Evolutionary conservation across 1,140 invertebrate genomes (phyloP), one percentile per base, ranked within the genome.

Genomic region (Apolygus lucorum): DNA sequence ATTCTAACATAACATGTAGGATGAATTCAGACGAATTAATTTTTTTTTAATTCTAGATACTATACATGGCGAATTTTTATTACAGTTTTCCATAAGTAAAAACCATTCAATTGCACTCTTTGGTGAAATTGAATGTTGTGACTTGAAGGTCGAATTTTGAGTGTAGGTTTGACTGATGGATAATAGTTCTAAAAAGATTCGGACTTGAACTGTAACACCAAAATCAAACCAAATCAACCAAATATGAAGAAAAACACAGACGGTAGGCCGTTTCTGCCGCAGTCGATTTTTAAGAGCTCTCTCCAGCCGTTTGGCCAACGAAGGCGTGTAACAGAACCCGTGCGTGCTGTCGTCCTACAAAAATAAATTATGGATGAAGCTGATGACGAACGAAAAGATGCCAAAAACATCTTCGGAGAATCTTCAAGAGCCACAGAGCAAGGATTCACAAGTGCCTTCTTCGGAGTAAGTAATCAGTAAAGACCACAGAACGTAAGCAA

Each of bases 241-340:
- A 22, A 66, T 4, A 21, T 24, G 8, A 63, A 69, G 22, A 63
- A 68, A 59, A 34, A 62, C 52, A 69, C 68, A 26, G 54, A 69
- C 68, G 59, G n/a, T 42, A 1, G 68, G 68, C 28, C 59, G 26
- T 27, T 27, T 25, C 42, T 66, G 49, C 29, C 59, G 63, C 21
- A 70, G 24, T 24, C 63, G 49, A 13, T 28, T 25, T 52, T 42
- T 70, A 22, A 70, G 26, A 26, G 64, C 69, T 28, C 63, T 65
- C 63, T 70, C 69, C n/a, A 70, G 28, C 21, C 69, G 29, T 62
- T 70, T 70, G 13, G 69, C 69, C 64, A 70, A 59, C 17, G 27
- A 8, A 2, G 69, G 69, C 1, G 69, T 70, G 28, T 70, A 70
- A 42, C 69, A 70, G 49, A 70, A 70, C 13, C 69, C 69, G 63